phyloP scores from a whole-genome alignment of 2,888 invertebrate genomes.

The Philaethria dido region DNA sequence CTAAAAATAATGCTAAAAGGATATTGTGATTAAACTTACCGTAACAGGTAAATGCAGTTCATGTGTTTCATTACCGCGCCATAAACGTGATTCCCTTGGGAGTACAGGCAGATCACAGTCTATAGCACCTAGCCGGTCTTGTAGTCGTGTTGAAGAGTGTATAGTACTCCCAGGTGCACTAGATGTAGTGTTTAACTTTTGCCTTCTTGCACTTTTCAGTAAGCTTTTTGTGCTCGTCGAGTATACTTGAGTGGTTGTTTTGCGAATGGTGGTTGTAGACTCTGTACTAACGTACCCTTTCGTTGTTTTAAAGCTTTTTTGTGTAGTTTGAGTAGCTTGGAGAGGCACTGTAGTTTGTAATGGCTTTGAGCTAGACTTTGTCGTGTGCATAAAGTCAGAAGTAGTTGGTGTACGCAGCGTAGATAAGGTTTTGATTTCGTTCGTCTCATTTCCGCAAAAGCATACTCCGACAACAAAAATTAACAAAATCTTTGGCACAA shows the following conservation, averaged over 20 bases:
- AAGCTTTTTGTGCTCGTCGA: constrained; percentile 66
- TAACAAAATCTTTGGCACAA: constrained; percentile 63
- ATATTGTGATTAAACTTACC: constrained; percentile 71
- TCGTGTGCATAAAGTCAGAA: constrained; percentile 55
- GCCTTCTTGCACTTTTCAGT: constrained; percentile 74
- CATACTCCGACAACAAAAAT: constrained; percentile 61
- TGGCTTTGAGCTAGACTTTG: constrained; percentile 57
- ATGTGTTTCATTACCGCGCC: constrained; percentile 89
- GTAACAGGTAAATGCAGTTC: constrained; percentile 86
- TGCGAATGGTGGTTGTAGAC: constrained; percentile 60
- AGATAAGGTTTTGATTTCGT: constrained; percentile 60
- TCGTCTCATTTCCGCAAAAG: constrained; percentile 56
- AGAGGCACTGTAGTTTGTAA: constrained; percentile 62
- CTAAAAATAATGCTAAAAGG: not conserved
- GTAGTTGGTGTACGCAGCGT: constrained; percentile 58
- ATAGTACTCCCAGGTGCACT: constrained; percentile 59
- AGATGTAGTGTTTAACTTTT: constrained; percentile 72
- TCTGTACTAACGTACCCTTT: constrained; percentile 63
- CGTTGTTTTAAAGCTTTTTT: constrained; percentile 69
- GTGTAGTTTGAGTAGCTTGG: constrained; percentile 66
- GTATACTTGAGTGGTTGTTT: constrained; percentile 66
- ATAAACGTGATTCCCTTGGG: constrained; percentile 86
- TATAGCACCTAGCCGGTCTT: constrained; percentile 86
- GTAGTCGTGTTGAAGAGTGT: constrained; percentile 79
- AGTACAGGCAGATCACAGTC: constrained; percentile 87